Base-by-base conservation (phyloP, 2,113 vertebrate species). In the Ptilonorhynchus violaceus region DNA sequence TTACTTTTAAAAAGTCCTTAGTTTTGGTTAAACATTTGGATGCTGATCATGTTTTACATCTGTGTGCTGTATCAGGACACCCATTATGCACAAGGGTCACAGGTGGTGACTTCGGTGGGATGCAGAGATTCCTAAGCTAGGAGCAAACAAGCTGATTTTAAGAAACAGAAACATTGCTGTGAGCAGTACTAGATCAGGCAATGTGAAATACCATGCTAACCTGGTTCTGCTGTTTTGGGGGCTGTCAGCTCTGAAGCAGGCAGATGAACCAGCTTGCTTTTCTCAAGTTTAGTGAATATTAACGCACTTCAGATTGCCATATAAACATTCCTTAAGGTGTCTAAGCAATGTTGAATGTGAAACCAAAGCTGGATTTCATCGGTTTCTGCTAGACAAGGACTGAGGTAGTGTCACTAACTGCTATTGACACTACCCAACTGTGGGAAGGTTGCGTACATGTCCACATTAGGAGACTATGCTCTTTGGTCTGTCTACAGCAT, bases 201-300 rank as follows among this genome's bases (percentile, higher is more conserved):
- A 63, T n/a, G 18, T 56, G 41, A 52, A 73, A 55, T 47, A 35
- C 27, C 3, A 2, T 79, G 11, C 23, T 68, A 47, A 31, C 16
- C 23, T 64, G 35, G 14, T 60, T 89, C 58, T 86, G 0, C 18
- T 73, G 23, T 9, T 59, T 56, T 63, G 14, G 47, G 25, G 16
- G 3, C 66, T 72, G 9, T n/a, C 0, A 0, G 22, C 10, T 63
- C 25, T 63, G 21, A 37, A 44, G 59, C 2, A 2, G 21, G 23
- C 41, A 64, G 47, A 42, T 55, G 44, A 68, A 72, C 60, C 44
- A 52, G 9, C 37, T 77, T 77, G 21, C 33, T 91, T 87, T 83
- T 69, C n/a, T 84, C 16, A 44, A 55, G 16, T 41, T n/a, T 24
- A 44, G 7, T 44, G 47, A 82, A 55, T 64, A 62, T 13, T 18